These are phyloP conservation scores for Ciconia boyciana DNA, from an alignment of 2,113 vertebrate genomes.

Conservation along the genomic window DNA sequence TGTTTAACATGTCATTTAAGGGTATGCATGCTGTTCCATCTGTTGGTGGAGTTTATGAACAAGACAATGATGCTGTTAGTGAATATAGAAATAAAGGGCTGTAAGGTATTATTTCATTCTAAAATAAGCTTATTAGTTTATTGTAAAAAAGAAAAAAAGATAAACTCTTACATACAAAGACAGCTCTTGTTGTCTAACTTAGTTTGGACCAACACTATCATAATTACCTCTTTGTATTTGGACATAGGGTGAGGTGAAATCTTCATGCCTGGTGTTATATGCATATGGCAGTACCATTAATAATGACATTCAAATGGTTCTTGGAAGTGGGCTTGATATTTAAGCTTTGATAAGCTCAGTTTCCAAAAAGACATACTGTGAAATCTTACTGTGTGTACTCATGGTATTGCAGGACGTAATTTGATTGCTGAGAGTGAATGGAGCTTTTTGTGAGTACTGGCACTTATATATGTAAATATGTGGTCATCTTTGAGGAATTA, in stretches of 20 bases:
- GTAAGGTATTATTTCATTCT: neutral
- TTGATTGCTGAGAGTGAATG: neutral
- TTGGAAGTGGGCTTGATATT: neutral
- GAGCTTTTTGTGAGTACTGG: neutral
- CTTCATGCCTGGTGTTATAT: neutral
- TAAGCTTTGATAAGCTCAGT: neutral
- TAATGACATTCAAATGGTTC: neutral
- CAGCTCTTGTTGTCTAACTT: neutral
- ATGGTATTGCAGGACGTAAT: neutral
- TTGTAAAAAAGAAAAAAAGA: neutral
- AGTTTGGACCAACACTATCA: neutral
- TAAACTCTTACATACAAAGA: neutral
- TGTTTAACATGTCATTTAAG: neutral
- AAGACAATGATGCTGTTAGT: neutral
- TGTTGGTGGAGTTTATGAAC: neutral
- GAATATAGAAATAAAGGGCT: neutral
- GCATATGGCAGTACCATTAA: neutral
- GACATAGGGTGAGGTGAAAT: neutral
- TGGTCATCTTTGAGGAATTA: neutral
- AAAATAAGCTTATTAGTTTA: neutral
- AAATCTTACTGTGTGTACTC: neutral
- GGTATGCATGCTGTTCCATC: neutral
- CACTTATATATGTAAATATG: neutral
- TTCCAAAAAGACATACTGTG: neutral
- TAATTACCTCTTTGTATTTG: neutral